These are phyloP conservation scores for Picus viridis DNA, from an alignment of 2,797 vertebrate genomes.

Conservation along the genomic window DNA sequence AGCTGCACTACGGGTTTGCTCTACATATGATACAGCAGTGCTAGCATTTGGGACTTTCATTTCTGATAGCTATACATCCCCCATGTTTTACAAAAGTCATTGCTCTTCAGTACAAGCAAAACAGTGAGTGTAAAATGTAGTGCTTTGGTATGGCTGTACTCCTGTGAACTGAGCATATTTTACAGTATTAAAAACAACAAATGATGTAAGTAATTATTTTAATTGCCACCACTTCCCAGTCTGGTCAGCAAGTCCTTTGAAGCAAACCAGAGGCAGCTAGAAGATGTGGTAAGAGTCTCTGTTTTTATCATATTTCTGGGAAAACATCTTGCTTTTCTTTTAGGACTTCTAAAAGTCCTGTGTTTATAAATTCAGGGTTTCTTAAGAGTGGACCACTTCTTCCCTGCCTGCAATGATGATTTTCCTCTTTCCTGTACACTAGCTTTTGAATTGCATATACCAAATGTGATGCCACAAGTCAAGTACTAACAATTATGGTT, in stretches of 20 bases:
- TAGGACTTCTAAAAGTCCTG: background rate
- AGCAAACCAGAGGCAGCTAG: background rate
- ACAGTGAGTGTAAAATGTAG: background rate
- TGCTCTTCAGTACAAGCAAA: background rate
- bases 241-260: background rate
- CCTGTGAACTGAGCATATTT: background rate
- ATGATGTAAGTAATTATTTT: background rate
- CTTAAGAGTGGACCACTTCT: background rate
- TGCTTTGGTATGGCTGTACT: background rate
- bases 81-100: background rate
- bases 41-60: background rate
- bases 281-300: background rate
- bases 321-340: background rate
- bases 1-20: background rate
- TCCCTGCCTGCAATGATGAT: background rate
- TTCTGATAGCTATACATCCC: background rate
- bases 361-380: background rate
- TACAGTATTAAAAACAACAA: background rate
- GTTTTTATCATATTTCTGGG: background rate
- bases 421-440: background rate
- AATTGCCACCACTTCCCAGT: background rate
- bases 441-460: background rate
- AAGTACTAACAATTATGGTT: background rate
- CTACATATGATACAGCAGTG: background rate
- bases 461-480: background rate